Percentiles rank a stretch among this genome's conserved stretches.
phyloP scores from a whole-genome alignment of 2,113 vertebrate species.

The Buteo buteo region DNA sequence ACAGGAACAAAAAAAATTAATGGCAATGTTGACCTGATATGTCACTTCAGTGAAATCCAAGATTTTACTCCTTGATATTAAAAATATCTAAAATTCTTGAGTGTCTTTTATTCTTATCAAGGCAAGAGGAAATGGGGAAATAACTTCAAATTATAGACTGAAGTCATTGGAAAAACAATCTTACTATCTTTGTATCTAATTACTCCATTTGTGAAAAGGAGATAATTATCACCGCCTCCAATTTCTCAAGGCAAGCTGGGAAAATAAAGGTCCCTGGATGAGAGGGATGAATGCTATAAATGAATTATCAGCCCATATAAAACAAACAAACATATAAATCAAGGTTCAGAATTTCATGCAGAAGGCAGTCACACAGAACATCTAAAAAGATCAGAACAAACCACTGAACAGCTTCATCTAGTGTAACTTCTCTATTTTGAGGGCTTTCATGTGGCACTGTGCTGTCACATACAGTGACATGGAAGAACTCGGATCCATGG shows the following conservation, averaged over 20 bases:
- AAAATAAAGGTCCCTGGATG: background rate
- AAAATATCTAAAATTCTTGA: background rate
- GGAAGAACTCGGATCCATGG: background rate
- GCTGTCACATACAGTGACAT: background rate
- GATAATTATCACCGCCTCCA: background rate
- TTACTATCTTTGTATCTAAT: background rate
- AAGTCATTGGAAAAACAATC: background rate
- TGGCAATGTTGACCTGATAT: background rate
- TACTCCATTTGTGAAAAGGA: background rate
- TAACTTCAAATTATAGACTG: background rate
- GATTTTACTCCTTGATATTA: background rate
- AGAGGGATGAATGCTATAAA: background rate
- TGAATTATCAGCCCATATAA: background rate
- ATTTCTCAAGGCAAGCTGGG: background rate
- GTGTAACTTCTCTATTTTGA: background rate
- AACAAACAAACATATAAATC: background rate
- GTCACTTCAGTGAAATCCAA: background rate
- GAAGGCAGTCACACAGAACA: background rate
- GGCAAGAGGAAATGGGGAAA: background rate
- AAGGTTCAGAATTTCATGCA: background rate
- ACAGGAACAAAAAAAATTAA: background rate
- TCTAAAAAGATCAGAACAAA: background rate
- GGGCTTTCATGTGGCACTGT: background rate
- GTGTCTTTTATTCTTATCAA: background rate
- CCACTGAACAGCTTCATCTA: background rate